Conservation (phyloP, 2,888 invertebrate species). For the Strigamia maritima region DNA sequence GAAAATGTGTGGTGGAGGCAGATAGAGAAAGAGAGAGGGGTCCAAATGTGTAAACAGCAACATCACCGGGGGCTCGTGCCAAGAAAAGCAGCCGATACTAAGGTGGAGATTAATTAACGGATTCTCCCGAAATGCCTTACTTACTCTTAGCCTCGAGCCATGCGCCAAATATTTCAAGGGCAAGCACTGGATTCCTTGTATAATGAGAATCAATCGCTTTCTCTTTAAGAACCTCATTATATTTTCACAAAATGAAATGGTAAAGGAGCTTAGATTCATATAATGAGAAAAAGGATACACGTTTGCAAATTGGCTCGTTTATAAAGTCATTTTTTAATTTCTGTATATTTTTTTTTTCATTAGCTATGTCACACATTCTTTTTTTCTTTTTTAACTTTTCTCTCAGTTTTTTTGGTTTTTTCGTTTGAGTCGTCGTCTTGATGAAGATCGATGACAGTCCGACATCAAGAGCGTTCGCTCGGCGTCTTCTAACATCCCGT, state of each 20-base stretch:
- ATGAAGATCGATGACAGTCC: slow-evolving; percentile 27
- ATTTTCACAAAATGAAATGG: background rate
- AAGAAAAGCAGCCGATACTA: slow-evolving; percentile 4
- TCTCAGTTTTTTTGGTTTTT: background rate
- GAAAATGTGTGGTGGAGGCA: slow-evolving; percentile 26
- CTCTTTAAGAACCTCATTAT: slow-evolving; percentile 10
- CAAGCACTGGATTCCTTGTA: background rate
- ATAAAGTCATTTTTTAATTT: background rate
- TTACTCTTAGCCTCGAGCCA: background rate
- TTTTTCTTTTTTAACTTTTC: background rate
- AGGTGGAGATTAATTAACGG: slow-evolving; percentile 31
- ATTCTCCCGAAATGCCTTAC: background rate
- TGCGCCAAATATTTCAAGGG: background rate
- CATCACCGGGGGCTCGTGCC: background rate
- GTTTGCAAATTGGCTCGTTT: slow-evolving; percentile 24
- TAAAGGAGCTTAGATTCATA: background rate
- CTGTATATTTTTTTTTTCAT: no score
- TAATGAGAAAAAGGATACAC: slow-evolving; percentile 9
- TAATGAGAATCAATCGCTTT: slow-evolving; percentile 5
- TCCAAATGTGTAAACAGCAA: slow-evolving; percentile 22
- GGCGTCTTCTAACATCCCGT: background rate
- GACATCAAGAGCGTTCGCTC: background rate
- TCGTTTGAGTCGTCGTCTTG: slow-evolving; percentile 15
- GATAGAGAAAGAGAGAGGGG: background rate
- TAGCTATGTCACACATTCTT: background rate